Evolutionary conservation across 2,113 vertebrate species (phyloP).

Genomic region (Danio rerio): DNA sequence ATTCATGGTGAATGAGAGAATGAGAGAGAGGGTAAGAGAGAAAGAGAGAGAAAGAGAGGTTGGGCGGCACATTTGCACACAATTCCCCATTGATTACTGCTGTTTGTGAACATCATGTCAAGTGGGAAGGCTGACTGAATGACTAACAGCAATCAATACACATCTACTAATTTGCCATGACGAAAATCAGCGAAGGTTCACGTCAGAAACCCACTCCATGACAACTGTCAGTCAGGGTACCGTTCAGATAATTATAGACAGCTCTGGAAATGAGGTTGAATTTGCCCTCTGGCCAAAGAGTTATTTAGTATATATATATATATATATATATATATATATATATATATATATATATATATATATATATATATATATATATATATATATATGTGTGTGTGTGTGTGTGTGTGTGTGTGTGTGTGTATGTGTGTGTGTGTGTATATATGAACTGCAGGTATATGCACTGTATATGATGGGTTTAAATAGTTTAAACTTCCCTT

Average conservation of each 20-base stretch:
- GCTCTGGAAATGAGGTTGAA: not conserved
- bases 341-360: too few species aligned
- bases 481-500: not conserved
- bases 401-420: too few species aligned
- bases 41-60: not conserved
- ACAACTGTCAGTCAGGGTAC: not conserved
- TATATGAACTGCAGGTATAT: too few species aligned
- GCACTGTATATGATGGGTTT: too few species aligned
- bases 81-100: slow-evolving; percentile 16
- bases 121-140: not conserved
- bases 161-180: not conserved
- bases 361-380: too few species aligned
- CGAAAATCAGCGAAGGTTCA: not conserved
- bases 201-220: not conserved
- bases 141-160: slow-evolving; percentile 2
- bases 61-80: not conserved
- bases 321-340: too few species aligned
- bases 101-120: not conserved
- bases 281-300: not conserved
- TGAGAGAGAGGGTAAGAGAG: not conserved
- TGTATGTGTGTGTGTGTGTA: too few species aligned
- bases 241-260: not conserved
- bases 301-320: not conserved
- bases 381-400: too few species aligned
- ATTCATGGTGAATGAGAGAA: slow-evolving; percentile 3